Base-by-base conservation (phyloP, 2,888 invertebrate species). In the Unio delphinus region DNA sequence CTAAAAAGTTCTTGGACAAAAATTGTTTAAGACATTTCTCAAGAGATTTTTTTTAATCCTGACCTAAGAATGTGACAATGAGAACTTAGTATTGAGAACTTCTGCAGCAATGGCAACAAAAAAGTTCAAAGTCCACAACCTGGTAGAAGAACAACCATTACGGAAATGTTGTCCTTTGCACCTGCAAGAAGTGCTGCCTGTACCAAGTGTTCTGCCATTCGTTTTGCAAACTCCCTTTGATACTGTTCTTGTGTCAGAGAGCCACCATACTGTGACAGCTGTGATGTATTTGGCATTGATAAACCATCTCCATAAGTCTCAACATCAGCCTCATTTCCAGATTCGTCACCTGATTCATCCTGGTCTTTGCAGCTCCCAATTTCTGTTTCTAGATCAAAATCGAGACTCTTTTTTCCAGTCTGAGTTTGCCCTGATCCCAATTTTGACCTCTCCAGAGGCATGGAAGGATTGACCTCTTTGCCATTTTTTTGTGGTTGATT, bases 111-210 rank as follows among this genome's bases (percentile, higher is more conserved):
- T 7, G 58, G 20, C 58, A 23, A 58, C 1, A 26, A 23, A 0
- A 23, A 7, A 23, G 56, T 62, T 76, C 72, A 84, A 15, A 88
- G 55, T 17, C 85, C 85, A 81, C 83, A 82, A 1, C 86, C 89
- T 28, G 87, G 86, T 28, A 89, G 70, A 26, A 89, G 69, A 2
- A 87, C 71, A 15, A 89, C 83, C 83, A 86, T 86, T 5, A 80
- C 88, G 15, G 89, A 85, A 15, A 88, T 80, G 73, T 89, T 89
- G 68, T 88, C 86, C 58, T 80, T 85, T 20, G 88, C 82, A 1
- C 88, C 89, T 6, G 88, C 89, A 62, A 89, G 68, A 34, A 89
- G 69, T 0, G 89, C 87, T 8, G 89, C 89, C 71, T 89, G 88
- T 0, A 85, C 84, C 28, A 89, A 73, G 61, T 86, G 76, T 72